Evolutionary conservation across 1,140 invertebrate genomes (phyloP).

Genomic region (Euglossa dilemma): DNA sequence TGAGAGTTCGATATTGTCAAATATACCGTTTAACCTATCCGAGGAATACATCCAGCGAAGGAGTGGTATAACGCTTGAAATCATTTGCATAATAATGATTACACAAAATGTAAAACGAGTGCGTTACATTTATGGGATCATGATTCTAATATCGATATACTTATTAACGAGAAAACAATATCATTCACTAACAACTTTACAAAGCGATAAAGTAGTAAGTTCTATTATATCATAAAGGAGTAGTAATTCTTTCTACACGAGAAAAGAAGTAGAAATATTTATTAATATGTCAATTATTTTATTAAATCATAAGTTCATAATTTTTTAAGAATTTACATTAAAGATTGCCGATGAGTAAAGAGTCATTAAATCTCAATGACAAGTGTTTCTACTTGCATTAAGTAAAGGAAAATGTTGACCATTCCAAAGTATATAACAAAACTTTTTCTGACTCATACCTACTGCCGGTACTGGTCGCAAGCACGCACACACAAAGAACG

Average conservation of each 20-base stretch:
- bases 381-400: background rate
- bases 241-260: background rate
- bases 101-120: background rate
- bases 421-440: slow-evolving; percentile 34
- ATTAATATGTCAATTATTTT: background rate
- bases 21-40: background rate
- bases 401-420: slow-evolving; percentile 34
- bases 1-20: background rate
- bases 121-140: background rate
- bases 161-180: background rate
- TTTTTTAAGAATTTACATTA: background rate
- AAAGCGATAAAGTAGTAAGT: background rate
- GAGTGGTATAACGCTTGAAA: slow-evolving; percentile 9
- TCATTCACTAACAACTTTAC: background rate
- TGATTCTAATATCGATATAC: background rate
- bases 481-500: slow-evolving; percentile 15
- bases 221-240: background rate
- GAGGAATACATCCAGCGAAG: background rate
- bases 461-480: slow-evolving; percentile 51
- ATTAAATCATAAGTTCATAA: background rate
- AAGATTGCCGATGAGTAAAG: background rate
- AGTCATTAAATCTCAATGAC: background rate
- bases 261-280: background rate
- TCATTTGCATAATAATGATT: background rate
- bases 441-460: slow-evolving; percentile 59